Evolutionary conservation across 1,140 invertebrate species (phyloP), one percentile per base, ranked within the genome.

Genomic region (Drosophila bocqueti): DNA sequence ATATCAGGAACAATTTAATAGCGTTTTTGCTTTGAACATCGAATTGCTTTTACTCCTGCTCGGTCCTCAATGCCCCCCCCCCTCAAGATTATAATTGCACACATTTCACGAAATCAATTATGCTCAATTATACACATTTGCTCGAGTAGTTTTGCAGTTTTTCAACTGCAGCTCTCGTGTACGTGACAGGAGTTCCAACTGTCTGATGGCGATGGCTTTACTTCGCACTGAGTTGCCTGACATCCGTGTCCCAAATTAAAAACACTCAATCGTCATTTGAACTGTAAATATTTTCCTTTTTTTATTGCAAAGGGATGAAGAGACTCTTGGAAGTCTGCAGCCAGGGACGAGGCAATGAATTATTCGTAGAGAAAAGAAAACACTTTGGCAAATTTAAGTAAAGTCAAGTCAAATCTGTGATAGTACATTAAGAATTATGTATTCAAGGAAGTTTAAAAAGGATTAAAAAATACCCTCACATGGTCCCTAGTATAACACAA

Each of bases 41-140:
- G 49, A 78, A 78, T 75, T 85, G 76, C 52, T 79, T 85, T 81
- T 74, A 67, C 74, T 65, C 60, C 52, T 60, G 34, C 9, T 54
- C 18, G 7, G 26, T 29, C 13, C 15, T 10, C 26, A 21, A 15
- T 68, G 16, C 21, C 40, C 29, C 21, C 21, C 45, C 46, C 38
- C 31, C 6, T 40, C 40, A 15, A 65, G 36, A 65, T 55, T 60
- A 81, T 85, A 85, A 75, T 85, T 85, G 68, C 62, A 58, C 45
- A 76, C 66, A 87, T 69, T 87, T 73, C 66, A 68, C 65, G 46
- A 83, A 76, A 83, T 86, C 76, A 87, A 86, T 86, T 87, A 79
- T 86, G 61, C 58, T 64, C 38, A 79, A 85, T 86, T 85, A 82
- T 86, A 86, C 58, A 68, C 75, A 67, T 84, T 82, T 65, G 34